Base-by-base conservation (phyloP, 1,140 invertebrate genomes). In the Drosophila repleta region DNA sequence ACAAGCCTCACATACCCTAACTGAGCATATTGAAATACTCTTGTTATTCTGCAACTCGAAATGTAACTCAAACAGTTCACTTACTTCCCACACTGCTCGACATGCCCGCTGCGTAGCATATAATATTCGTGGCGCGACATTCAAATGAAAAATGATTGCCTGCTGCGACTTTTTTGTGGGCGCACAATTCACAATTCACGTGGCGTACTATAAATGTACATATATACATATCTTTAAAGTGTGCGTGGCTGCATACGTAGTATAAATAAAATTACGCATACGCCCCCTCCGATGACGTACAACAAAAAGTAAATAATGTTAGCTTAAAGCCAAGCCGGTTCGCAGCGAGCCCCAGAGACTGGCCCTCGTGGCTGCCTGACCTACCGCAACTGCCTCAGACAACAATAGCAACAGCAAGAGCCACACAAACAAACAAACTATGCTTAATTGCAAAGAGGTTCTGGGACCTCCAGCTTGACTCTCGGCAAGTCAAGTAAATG, bases 81-180 rank as follows among this genome's bases (percentile, higher is more conserved):
- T 21, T 13, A 11, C 17, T 1, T 11, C 21, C 13, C 26, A 15
- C 39, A 26, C 55, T 3, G 10, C 18, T 43, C 15, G 1, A 43
- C 4, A 20, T 29, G 29, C 10, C 11, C 0, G 18, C 39, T 45
- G 18, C 21, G 6, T 32, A 5, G 20, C 21, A 10, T 67, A 52
- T 39, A 61, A 45, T 57, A 70, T 45, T 46, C 49, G 13, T 18
- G 72, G 57, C 72, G 75, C 75, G 72, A 53, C 67, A 71, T 56
- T 58, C 8, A 78, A 78, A 78, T 78, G 72, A 78, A 66, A 78
- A 78, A 78, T 78, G 57, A 75, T 75, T 69, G 71, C 60, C 56
- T 56, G 55, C 51, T 76, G 65, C 49, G 39, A 15, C 15, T 43
- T 43, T 43, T 53, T 74, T 56, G 60, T 17, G 66, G 43, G 29